These are phyloP conservation scores for Tragelaphus imberbis DNA, from an alignment of 2,113 vertebrate genomes.

Conservation along the genomic window DNA sequence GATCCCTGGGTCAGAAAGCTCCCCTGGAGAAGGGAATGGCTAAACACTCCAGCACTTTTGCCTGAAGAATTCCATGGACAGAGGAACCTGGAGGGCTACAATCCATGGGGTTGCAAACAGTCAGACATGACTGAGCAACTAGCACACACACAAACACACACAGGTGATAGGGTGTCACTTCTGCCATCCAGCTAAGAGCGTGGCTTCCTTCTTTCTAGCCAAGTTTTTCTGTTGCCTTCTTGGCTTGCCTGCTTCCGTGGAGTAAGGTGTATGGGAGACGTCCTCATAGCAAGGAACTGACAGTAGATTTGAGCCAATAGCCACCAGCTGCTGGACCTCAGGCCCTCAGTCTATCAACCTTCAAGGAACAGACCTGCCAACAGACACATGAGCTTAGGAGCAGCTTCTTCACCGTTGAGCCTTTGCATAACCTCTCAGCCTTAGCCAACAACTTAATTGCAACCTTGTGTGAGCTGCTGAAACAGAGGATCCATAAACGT, in stretches of 20 bases:
- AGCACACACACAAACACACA: background rate
- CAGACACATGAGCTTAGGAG: rapidly evolving
- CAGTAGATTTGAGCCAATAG: background rate
- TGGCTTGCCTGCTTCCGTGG: background rate
- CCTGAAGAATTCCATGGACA: background rate
- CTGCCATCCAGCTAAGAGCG: background rate
- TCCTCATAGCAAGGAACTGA: background rate
- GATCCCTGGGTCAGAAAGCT: background rate
- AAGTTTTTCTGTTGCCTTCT: background rate
- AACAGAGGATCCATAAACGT: background rate
- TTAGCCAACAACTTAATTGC: background rate
- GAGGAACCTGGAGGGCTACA: background rate
- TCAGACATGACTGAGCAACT: background rate
- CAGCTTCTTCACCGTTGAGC: background rate
- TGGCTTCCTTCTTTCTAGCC: background rate
- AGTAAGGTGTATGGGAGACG: background rate
- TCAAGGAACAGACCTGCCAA: too few species aligned
- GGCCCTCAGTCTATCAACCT: background rate
- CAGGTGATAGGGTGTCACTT: too few species aligned
- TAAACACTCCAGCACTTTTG: background rate
- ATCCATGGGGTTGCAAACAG: background rate
- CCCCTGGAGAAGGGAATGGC: background rate
- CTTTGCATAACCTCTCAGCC: background rate
- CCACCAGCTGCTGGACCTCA: background rate
- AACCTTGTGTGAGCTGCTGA: background rate